A percentile compares a stretch with the other conserved stretches of the same genome.
phyloP scores from a whole-genome alignment of 1,140 invertebrate genomes.

The Drosophila lowei region DNA sequence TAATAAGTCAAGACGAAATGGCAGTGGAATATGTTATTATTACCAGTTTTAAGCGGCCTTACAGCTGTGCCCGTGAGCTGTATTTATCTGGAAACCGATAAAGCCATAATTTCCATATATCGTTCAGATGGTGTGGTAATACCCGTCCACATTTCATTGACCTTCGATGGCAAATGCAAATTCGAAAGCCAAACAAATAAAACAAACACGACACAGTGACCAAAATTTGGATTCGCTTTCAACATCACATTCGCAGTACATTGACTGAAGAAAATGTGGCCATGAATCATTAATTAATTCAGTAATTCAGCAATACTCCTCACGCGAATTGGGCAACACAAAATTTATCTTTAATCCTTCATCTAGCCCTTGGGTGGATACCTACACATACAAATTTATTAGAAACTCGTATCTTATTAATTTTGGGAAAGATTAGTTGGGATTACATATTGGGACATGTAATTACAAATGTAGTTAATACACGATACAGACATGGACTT shows the following conservation, averaged over 20 bases:
- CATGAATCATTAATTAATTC: slow-evolving; percentile 36
- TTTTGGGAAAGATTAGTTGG: too few relatives aligned
- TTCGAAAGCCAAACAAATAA: slow-evolving; percentile 59
- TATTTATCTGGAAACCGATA: slow-evolving; percentile 9
- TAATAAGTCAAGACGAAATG: slow-evolving; percentile 48
- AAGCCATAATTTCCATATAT: slow-evolving; percentile 53
- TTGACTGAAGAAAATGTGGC: slow-evolving; percentile 37
- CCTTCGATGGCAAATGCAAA: slow-evolving; percentile 66
- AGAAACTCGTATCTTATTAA: too few relatives aligned
- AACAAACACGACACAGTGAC: slow-evolving; percentile 35
- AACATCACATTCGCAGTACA: slow-evolving; percentile 11
- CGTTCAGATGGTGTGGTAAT: slow-evolving; percentile 44
- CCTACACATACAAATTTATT: too few relatives aligned
- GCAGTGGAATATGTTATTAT: slow-evolving; percentile 43
- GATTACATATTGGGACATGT: too few relatives aligned
- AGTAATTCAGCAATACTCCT: neutral
- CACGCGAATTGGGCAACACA: slow-evolving; percentile 1
- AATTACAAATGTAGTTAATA: too few relatives aligned
- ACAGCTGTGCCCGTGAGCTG: slow-evolving; percentile 9
- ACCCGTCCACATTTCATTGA: slow-evolving; percentile 68
- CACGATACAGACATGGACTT: too few relatives aligned
- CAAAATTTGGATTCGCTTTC: slow-evolving; percentile 32
- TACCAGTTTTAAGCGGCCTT: slow-evolving; percentile 24
- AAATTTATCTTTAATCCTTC: neutral
- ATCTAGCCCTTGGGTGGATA: too few relatives aligned